phyloP scores from a whole-genome alignment of 2,113 vertebrate genomes.

The Alexandromys fortis region DNA sequence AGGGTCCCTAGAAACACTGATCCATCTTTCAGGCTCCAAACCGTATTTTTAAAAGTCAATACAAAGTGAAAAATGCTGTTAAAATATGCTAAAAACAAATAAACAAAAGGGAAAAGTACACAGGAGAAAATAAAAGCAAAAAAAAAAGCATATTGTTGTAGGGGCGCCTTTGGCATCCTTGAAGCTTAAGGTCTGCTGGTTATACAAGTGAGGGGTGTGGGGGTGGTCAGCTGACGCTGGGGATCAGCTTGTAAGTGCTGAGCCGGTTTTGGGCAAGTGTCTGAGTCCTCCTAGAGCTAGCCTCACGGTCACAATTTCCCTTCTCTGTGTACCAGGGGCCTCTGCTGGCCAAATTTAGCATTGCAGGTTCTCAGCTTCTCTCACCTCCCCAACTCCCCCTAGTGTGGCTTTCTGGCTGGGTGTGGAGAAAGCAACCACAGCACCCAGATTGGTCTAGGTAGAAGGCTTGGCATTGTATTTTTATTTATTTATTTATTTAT shows the following conservation, averaged over 20 bases:
- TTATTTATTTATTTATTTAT: too few relatives aligned
- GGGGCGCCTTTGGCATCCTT: background rate
- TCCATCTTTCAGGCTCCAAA: background rate
- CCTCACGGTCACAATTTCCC: background rate
- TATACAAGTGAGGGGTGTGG: background rate
- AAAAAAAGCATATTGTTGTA: background rate
- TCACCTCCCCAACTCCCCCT: too few relatives aligned
- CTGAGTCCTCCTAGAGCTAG: background rate
- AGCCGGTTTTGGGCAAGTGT: background rate
- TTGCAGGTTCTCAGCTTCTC: background rate
- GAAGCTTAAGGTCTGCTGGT: background rate
- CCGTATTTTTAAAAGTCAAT: background rate
- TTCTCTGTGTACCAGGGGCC: background rate
- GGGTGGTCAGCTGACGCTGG: background rate
- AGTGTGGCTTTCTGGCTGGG: background rate
- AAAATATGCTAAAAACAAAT: background rate
- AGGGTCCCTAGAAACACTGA: background rate
- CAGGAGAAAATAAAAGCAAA: background rate
- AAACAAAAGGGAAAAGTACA: background rate
- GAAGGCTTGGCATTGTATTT: background rate
- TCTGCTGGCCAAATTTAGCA: background rate
- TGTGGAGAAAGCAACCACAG: too few relatives aligned
- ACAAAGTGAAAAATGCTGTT: background rate
- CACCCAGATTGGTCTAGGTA: background rate
- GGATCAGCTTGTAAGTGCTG: background rate